Base-by-base conservation (phyloP, 2,888 invertebrate species). In the Cryptocheilus praepositus region DNA sequence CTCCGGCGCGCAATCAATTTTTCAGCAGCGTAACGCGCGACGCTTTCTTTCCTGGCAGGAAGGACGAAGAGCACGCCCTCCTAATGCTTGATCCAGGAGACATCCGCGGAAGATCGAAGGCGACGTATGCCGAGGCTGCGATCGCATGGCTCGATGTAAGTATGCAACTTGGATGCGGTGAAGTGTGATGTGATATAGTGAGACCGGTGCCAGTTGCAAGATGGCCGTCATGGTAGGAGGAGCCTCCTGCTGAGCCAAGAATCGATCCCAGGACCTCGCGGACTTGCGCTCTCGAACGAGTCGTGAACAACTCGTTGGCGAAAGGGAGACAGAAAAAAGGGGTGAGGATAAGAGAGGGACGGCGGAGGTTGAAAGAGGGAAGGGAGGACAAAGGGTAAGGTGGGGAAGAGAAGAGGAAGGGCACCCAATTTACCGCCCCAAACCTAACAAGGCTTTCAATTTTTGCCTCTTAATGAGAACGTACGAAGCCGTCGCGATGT, bases 221-320 rank as follows among this genome's bases (percentile, higher is more conserved):
- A 89, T 88, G 89, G 89, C 89, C 86, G 89, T 85, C 86, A 75
- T 72, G 81, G 85, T 89, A 86, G 89, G 89, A 88, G 88, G 89
- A 89, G 88, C 87, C 85, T 88, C 83, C 79, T 80, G 80, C 83
- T 80, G 85, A 81, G 86, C 82, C 81, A 77, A 77, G 85, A 86
- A 88, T 88, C 88, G 88, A 88, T 88, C 85, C 84, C 85, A 85
- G 85, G 85, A 85, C 83, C 80, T 76, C 67, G 81, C 77, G 83
- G 84, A 76, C 85, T 83, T 82, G 83, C 84, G 82, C 85, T 80
- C 80, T 82, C 77, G 77, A 74, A 76, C 78, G 76, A 61, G 71
- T 75, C 80, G 72, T 74, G 77, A 76, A 77, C 79, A 72, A 71
- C 75, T 71, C 72, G 77, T 71, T 67, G 76, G 73, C 64, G 76